Base-by-base conservation (phyloP, 2,888 invertebrate genomes). In the Patella caerulea region DNA sequence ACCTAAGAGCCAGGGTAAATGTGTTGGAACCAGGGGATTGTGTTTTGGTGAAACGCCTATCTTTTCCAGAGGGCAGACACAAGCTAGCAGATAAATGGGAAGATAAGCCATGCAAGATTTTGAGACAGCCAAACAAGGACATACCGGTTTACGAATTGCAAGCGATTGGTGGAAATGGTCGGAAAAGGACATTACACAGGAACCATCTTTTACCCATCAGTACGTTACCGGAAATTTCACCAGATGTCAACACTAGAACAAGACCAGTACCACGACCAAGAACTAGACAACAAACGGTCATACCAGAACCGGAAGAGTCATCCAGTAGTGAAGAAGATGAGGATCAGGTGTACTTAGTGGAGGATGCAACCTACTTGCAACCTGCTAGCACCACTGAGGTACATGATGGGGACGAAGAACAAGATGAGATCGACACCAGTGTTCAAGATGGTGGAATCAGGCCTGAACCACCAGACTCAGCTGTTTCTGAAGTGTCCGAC, bases 231-330 rank as follows among this genome's bases (percentile, higher is more conserved):
- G 56, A 56, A 56, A 56, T 56, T 56, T 17, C 56, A 56, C 15
- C 56, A 56, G 56, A 56, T 56, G 56, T 56, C 56, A 14, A 56
- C 17, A 56, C 56, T 56, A 56, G 56, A 56, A 15, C 56, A 56
- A 56, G 56, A 56, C 56, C 56, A 56, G 56, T 56, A 56, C 56
- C 56, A 56, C 56, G 56, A 56, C 56, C 56, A 56, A 56, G 56
- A 56, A 56, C 56, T 14, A 56, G 17, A 56, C 56, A 56, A 56
- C 56, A 2, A 14, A 56, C 2, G 56, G 15, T 56, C 15, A 56
- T 56, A 56, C 56, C 56, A 56, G 15, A 56, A 56, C 56, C 56
- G 56, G 56, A 56, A 56, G 56, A 56, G 56, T 56, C 17, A 56
- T 56, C 56, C 56, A 56, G 56, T 56, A 56, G 56, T 56, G 56